Evolutionary conservation across 1,140 invertebrate genomes (phyloP).

Genomic region (Delia radicum): DNA sequence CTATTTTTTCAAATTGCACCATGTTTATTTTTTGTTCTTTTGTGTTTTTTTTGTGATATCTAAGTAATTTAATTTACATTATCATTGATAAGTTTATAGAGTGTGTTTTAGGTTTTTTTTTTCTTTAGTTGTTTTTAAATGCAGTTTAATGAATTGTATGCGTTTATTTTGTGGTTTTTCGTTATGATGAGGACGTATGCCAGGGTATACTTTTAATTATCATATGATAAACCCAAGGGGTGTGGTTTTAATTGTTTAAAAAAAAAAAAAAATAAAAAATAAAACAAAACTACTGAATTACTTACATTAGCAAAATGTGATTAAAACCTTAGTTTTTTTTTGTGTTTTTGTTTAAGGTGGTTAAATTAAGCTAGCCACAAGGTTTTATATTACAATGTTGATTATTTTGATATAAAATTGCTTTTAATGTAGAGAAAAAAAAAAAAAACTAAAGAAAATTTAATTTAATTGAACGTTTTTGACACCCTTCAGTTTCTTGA

Average conservation of each 20-base stretch:
- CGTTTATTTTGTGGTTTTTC: neutral
- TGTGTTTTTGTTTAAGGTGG: neutral
- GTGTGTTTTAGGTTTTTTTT: neutral
- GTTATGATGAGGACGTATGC: neutral
- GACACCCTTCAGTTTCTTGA: neutral
- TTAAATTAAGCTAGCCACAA: neutral
- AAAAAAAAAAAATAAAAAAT: neutral
- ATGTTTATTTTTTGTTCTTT: neutral
- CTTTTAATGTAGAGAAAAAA: neutral
- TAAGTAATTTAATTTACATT: neutral
- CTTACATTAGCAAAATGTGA: neutral
- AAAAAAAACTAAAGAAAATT: neutral
- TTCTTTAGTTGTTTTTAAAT: neutral
- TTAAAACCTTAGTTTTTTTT: neutral
- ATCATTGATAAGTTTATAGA: neutral
- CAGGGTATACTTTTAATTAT: neutral
- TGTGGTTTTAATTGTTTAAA: neutral
- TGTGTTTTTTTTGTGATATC: neutral
- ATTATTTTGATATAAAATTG: neutral
- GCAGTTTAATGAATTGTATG: constrained; percentile 1
- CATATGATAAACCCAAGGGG: neutral
- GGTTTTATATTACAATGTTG: neutral
- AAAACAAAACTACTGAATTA: neutral
- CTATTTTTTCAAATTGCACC: neutral
- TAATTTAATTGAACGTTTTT: neutral